Evolutionary conservation across 2,888 invertebrate genomes (phyloP).

Genomic region (Nymphalis urticae): DNA sequence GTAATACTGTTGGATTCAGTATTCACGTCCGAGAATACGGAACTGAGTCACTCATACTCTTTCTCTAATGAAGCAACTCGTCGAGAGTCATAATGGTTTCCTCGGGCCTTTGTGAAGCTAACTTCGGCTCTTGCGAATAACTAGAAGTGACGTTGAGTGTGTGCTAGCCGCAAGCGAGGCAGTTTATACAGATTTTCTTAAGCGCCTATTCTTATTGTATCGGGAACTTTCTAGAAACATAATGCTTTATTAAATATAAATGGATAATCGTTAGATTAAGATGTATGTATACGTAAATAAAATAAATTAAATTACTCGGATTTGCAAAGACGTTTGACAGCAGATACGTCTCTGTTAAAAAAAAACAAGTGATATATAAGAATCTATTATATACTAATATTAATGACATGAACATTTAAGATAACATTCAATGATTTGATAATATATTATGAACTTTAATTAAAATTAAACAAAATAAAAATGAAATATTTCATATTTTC

Average conservation of each 20-base stretch:
- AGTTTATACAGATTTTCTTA: conserved; percentile 28
- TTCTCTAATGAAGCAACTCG: conserved; percentile 73
- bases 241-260: neutral
- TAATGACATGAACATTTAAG: too few relatives aligned
- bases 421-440: too few relatives aligned
- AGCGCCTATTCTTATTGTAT: conserved; percentile 18
- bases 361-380: too few relatives aligned
- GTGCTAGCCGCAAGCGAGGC: conserved; percentile 43
- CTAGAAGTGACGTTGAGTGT: conserved; percentile 60
- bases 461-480: too few relatives aligned
- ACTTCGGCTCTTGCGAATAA: conserved; percentile 69
- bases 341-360: too few relatives aligned
- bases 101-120: conserved; percentile 74
- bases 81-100: conserved; percentile 76
- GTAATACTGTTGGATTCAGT: neutral
- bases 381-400: too few relatives aligned
- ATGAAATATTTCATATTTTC: too few relatives aligned
- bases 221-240: conserved; percentile 18
- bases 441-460: too few relatives aligned
- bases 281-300: too few relatives aligned
- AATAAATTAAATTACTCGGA: too few relatives aligned
- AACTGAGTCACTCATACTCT: conserved; percentile 42
- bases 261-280: too few relatives aligned
- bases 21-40: conserved; percentile 14
- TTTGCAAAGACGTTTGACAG: too few relatives aligned